Percentiles rank a stretch among this genome's conserved stretches.
Conservation (phyloP, 2,797 vertebrate species). For the Siniperca scherzeri region DNA sequence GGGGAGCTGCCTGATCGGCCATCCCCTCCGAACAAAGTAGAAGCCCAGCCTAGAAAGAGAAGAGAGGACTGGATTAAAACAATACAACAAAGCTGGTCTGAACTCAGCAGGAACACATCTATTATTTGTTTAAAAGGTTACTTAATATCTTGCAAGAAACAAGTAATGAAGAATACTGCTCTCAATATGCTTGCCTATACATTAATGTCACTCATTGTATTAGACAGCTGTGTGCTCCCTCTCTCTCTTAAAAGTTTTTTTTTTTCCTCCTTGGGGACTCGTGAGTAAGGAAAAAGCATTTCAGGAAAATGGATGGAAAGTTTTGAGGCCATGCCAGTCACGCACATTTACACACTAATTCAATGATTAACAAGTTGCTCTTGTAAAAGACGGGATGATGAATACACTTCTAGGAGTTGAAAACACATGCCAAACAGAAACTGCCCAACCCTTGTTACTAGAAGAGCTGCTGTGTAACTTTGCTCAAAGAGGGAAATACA, state of each 20-base stretch:
- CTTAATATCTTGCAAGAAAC: slow-evolving; percentile 17
- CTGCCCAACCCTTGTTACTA: not conserved
- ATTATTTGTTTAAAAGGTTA: slow-evolving; percentile 22
- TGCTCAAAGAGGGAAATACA: not conserved
- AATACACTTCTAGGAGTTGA: slow-evolving; percentile 27
- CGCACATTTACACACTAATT: not conserved
- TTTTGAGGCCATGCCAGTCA: slow-evolving; percentile 20
- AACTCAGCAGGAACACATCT: slow-evolving; percentile 13
- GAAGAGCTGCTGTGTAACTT: slow-evolving; percentile 1
- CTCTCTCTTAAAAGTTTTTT: slow-evolving; percentile 21
- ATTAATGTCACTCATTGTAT: slow-evolving; percentile 38
- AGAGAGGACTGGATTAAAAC: slow-evolving; percentile 42
- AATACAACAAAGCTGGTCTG: not conserved
- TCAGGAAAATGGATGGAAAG: slow-evolving; percentile 25
- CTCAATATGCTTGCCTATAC: not conserved
- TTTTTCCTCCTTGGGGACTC: slow-evolving; percentile 39
- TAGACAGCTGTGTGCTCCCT: not conserved
- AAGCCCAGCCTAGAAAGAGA: slow-evolving; percentile 80
- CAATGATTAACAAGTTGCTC: slow-evolving; percentile 36
- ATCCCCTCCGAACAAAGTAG: slow-evolving; percentile 80
- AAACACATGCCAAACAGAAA: slow-evolving; percentile 22
- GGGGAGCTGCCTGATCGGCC: slow-evolving; percentile 89
- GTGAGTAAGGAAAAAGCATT: slow-evolving; percentile 36
- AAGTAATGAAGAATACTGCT: not conserved
- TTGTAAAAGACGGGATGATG: slow-evolving; percentile 32